phyloP scores from a whole-genome alignment of 2,113 vertebrate genomes.

The Nerophis lumbriciformis region DNA sequence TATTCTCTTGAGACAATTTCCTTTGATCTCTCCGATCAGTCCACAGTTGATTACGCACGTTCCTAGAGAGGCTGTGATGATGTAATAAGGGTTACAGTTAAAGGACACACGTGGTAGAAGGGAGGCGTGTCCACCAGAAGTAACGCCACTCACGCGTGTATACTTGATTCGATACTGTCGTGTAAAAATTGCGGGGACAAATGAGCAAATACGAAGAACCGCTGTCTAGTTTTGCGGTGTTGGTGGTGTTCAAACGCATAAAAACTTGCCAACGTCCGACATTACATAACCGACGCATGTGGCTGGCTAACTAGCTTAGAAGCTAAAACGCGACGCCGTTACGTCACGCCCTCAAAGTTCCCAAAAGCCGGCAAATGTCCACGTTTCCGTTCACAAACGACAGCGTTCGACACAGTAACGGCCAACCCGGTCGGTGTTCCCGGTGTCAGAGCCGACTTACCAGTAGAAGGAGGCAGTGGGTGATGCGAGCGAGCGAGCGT shows the following conservation, averaged over 20 bases:
- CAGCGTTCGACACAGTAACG: rapidly evolving
- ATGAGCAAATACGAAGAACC: background rate
- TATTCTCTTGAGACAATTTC: too few relatives aligned
- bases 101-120: too few relatives aligned
- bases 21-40: too few relatives aligned
- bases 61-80: too few relatives aligned
- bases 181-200: background rate
- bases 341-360: background rate
- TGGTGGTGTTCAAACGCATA: background rate
- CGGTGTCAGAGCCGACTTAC: constrained; percentile 22
- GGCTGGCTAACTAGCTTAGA: background rate
- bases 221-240: too few relatives aligned
- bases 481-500: rapidly evolving
- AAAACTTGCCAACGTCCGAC: background rate
- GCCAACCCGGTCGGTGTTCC: rapidly evolving
- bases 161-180: too few relatives aligned
- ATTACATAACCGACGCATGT: constrained; percentile 1
- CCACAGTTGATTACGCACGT: too few relatives aligned
- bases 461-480: background rate
- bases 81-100: too few relatives aligned
- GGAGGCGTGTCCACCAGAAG: too few relatives aligned
- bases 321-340: background rate
- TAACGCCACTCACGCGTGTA: too few relatives aligned
- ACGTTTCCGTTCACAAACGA: background rate
- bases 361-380: background rate